Conservation (phyloP, 1,140 invertebrate species). For the Teleogryllus occipitalis region DNA sequence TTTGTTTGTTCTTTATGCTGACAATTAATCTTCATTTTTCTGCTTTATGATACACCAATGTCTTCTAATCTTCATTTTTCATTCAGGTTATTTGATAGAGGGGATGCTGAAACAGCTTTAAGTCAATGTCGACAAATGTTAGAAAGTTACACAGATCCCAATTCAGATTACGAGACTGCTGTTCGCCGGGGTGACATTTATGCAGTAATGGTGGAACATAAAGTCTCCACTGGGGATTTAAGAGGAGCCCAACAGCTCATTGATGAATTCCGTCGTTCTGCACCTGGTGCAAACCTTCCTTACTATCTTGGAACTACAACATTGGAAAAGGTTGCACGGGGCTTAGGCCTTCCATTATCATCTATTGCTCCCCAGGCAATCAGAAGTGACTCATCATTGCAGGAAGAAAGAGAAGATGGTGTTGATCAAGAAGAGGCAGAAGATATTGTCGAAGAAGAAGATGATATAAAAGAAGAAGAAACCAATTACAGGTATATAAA, state of each 20-base stretch:
- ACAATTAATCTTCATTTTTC: not conserved
- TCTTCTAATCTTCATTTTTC: slow-evolving; percentile 19
- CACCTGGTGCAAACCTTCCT: slow-evolving; percentile 11
- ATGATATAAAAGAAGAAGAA: too few relatives aligned
- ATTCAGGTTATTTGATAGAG: slow-evolving; percentile 40
- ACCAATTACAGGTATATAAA: too few relatives aligned
- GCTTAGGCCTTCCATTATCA: slow-evolving; percentile 7
- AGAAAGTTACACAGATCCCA: slow-evolving; percentile 38
- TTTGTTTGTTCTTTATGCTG: too few relatives aligned
- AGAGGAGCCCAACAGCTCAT: slow-evolving; percentile 16
- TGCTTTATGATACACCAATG: not conserved
- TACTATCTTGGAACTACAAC: slow-evolving; percentile 8
- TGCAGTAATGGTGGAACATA: slow-evolving; percentile 42
- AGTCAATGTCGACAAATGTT: slow-evolving; percentile 47
- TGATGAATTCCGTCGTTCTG: slow-evolving; percentile 14
- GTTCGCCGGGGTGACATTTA: slow-evolving; percentile 50
- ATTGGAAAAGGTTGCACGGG: slow-evolving; percentile 14
- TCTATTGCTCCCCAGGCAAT: not conserved
- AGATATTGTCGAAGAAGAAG: not conserved
- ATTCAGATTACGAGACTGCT: slow-evolving; percentile 42
- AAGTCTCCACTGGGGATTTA: slow-evolving; percentile 6
- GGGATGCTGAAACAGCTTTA: slow-evolving; percentile 44
- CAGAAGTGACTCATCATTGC: too few relatives aligned
- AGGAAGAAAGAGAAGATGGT: not conserved
- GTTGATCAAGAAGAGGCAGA: slow-evolving; percentile 13